Conservation (phyloP, 2,888 invertebrate species). For the Tineola bisselliella region DNA sequence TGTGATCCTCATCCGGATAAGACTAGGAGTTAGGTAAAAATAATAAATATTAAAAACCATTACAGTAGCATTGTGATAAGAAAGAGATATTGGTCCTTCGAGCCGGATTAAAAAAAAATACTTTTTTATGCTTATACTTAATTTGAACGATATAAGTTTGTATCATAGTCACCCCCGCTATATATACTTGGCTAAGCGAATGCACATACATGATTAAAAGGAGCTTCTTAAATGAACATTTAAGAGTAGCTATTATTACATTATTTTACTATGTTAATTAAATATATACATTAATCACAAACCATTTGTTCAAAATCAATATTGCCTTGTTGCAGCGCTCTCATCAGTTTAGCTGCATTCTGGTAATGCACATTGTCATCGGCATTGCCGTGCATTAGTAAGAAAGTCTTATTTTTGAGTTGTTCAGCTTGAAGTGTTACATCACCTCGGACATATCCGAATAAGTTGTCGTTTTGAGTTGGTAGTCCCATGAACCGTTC, state of each 20-base stretch:
- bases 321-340: constrained; percentile 75
- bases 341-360: constrained; percentile 81
- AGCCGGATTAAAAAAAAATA: too few relatives aligned
- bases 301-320: constrained; percentile 89
- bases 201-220: too few relatives aligned
- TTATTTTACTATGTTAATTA: too few relatives aligned
- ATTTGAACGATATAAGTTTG: too few relatives aligned
- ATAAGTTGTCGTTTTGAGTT: constrained; percentile 74
- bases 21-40: constrained; percentile 49
- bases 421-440: constrained; percentile 73
- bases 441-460: constrained; percentile 79
- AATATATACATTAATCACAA: too few relatives aligned
- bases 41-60: constrained; percentile 67
- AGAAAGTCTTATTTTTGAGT: constrained; percentile 77
- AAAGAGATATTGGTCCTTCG: too few relatives aligned
- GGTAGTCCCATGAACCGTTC: constrained; percentile 94
- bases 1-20: constrained; percentile 89
- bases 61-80: too few relatives aligned
- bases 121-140: too few relatives aligned
- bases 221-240: too few relatives aligned
- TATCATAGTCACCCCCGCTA: too few relatives aligned
- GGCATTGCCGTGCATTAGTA: constrained; percentile 89
- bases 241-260: too few relatives aligned
- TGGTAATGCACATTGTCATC: constrained; percentile 93
- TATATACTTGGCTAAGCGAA: too few relatives aligned